A percentile compares a stretch with the other conserved stretches of the same genome.
These are phyloP conservation scores for Eumeta japonica DNA, from an alignment of 1,140 invertebrate genomes.

Conservation along the genomic window DNA sequence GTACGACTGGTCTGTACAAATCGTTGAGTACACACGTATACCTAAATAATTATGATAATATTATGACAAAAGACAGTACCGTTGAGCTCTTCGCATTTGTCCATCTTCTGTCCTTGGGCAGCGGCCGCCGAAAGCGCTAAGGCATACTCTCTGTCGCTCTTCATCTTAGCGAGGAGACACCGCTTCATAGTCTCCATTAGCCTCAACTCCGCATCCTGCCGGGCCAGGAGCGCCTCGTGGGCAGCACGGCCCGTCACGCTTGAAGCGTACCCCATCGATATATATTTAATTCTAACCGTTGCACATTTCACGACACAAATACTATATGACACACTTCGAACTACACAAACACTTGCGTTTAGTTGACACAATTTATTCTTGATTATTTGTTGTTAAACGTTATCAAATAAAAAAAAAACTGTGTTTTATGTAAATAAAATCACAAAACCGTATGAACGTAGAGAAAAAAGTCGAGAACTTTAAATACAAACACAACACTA, in stretches of 20 bases:
- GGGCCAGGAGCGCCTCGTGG: slow-evolving; percentile 80
- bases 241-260: slow-evolving; percentile 77
- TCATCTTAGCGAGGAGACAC: slow-evolving; percentile 80
- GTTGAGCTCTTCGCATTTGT: slow-evolving; percentile 74
- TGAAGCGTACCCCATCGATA: slow-evolving; percentile 80
- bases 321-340: neutral
- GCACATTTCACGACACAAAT: neutral
- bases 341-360: neutral
- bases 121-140: slow-evolving; percentile 75
- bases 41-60: too few species aligned
- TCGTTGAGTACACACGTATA: too few species aligned
- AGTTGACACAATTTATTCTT: too few species aligned
- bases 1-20: too few species aligned
- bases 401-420: too few species aligned
- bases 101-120: slow-evolving; percentile 79
- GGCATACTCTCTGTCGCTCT: slow-evolving; percentile 89
- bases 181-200: slow-evolving; percentile 86
- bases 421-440: too few species aligned
- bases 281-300: neutral
- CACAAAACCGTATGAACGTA: too few species aligned
- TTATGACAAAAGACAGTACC: too few species aligned
- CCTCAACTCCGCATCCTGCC: slow-evolving; percentile 88
- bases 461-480: too few species aligned
- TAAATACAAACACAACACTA: too few species aligned
- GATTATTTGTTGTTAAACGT: too few species aligned